A percentile compares a stretch with the other conserved stretches of the same genome.
Evolutionary conservation across 1,140 invertebrate species (phyloP).

Genomic region (Drosophila busckii): DNA sequence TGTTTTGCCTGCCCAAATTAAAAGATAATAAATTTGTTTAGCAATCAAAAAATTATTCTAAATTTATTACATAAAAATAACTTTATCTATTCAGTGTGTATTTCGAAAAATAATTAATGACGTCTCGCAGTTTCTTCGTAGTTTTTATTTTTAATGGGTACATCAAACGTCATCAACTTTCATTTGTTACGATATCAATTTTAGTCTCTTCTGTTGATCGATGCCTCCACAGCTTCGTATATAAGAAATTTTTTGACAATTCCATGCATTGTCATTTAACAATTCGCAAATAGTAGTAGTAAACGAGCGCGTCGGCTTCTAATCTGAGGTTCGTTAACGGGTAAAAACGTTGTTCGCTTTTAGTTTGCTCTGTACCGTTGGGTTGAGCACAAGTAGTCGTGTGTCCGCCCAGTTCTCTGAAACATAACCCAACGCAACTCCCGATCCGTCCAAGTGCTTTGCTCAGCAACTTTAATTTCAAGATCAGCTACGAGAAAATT

Average conservation of each 20-base stretch:
- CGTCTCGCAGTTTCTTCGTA: too few relatives aligned
- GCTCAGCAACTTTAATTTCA: conserved; percentile 9
- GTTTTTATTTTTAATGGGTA: conserved; percentile 8
- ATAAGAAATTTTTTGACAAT: conserved; percentile 48
- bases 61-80: too few relatives aligned
- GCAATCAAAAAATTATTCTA: too few relatives aligned
- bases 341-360: conserved; percentile 20
- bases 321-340: conserved; percentile 30
- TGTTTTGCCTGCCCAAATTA: too few relatives aligned
- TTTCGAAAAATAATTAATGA: conserved; percentile 16
- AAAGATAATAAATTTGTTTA: too few relatives aligned
- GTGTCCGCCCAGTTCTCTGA: conserved; percentile 1
- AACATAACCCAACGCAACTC: neutral
- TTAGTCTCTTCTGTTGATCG: conserved; percentile 16
- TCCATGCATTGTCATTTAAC: conserved; percentile 41
- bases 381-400: conserved; percentile 18
- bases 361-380: conserved; percentile 24
- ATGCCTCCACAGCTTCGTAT: conserved; percentile 16
- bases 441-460: conserved; percentile 11
- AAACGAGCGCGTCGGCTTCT: conserved; percentile 29
- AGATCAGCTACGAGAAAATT: conserved; percentile 25
- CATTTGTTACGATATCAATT: conserved; percentile 3
- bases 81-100: too few relatives aligned
- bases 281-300: conserved; percentile 18
- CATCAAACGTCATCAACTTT: neutral